A percentile compares a stretch with the other conserved stretches of the same genome.
Evolutionary conservation across 1,140 invertebrate genomes (phyloP).

Genomic region (Drosophila tani): DNA sequence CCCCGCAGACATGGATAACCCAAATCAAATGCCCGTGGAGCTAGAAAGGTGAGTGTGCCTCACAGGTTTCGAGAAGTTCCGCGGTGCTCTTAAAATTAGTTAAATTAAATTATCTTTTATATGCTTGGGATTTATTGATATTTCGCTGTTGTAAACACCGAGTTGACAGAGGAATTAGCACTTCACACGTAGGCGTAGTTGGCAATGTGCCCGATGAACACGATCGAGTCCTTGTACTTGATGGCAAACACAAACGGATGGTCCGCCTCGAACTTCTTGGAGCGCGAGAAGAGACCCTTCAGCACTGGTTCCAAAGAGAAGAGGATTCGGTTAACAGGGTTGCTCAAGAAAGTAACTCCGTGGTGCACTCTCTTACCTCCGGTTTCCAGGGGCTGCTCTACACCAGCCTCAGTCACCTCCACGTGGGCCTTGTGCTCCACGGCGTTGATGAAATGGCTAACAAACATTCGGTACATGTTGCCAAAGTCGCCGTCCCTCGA

Average conservation of each 20-base stretch:
- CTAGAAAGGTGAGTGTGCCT: constrained; percentile 71
- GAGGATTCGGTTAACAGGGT: neutral
- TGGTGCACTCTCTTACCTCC: constrained; percentile 83
- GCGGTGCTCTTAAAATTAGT: too few species aligned
- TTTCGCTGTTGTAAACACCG: constrained; percentile 3
- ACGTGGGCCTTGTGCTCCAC: constrained; percentile 85
- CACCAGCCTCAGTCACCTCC: constrained; percentile 73
- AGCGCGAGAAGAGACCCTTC: constrained; percentile 71
- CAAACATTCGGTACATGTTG: constrained; percentile 89
- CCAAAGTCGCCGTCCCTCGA: constrained; percentile 83
- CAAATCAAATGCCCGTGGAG: constrained; percentile 73
- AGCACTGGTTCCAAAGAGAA: constrained; percentile 48
- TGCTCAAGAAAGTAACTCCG: neutral
- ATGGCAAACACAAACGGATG: constrained; percentile 80
- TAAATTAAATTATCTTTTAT: constrained; percentile 27
- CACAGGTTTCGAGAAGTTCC: too few species aligned
- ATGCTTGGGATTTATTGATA: constrained; percentile 7
- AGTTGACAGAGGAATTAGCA: constrained; percentile 30
- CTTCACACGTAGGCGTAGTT: constrained; percentile 73
- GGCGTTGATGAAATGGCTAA: constrained; percentile 84
- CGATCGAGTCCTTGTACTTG: constrained; percentile 74
- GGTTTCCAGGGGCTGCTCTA: constrained; percentile 86
- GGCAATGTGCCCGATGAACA: constrained; percentile 77
- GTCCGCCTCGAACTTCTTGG: constrained; percentile 78
- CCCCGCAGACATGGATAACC: constrained; percentile 66